Base-by-base conservation (phyloP, 2,797 vertebrate species). In the Lindbergichthys nudifrons region DNA sequence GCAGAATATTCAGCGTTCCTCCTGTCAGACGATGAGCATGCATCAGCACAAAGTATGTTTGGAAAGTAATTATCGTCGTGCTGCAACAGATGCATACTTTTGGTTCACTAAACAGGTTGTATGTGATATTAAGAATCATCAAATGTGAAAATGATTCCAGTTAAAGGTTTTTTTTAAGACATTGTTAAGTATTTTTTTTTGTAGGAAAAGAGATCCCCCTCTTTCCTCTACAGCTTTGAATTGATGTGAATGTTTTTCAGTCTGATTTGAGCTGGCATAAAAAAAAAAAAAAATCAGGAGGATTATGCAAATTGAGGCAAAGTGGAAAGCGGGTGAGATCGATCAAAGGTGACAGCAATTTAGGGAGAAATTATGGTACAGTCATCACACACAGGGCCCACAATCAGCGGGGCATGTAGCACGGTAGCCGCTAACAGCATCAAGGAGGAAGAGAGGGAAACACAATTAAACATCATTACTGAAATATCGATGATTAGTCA, bases 281-380 rank as follows among this genome's bases (percentile, higher is more conserved):
- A 68, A 68, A 42, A 26, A 51, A n/a, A 41, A 57, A 62, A 48
- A 75, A 39, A 62, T 75, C 26, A 7, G 63, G 75, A 71, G 79
- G 80, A 83, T 86, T 85, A 90, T 81, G 80, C 71, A 88, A 87
- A 91, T 81, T 0, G 30, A 23, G 73, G 81, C 70, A 36, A 74
- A 78, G 66, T 50, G 70, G 73, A 86, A 84, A 77, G 78, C 59
- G 41, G 39, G 53, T 7, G 36, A 87, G 83, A 92, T 82, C 74
- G 78, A 93, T 91, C 70, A 86, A 78, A 87, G 85, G 86, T 89
- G 92, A 87, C 83, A 74, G 83, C 75, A 79, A 86, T 88, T 82
- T 78, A 77, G 78, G 63, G 64, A 80, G 83, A 74, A 87, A 87
- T 84, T 18, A 89, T 75, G 68, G 82, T 75, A 74, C 82, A 79